A percentile compares a stretch with the other conserved stretches of the same genome.
These are phyloP conservation scores for Brevimyrus niger DNA, from an alignment of 2,113 vertebrate species.

Conservation along the genomic window DNA sequence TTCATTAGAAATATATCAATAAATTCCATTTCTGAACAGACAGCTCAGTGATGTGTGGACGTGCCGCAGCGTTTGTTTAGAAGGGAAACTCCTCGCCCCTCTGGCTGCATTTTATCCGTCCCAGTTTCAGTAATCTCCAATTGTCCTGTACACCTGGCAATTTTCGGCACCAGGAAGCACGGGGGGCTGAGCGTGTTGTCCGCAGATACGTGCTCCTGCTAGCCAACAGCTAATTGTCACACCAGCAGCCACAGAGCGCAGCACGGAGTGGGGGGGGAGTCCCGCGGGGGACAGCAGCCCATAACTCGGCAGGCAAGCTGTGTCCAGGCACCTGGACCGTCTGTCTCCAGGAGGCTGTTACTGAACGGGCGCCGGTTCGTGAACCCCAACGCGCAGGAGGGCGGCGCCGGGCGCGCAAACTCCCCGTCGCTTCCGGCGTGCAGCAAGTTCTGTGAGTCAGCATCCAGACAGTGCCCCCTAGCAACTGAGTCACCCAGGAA, in stretches of 20 bases:
- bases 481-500: not conserved
- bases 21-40: not conserved
- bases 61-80: not conserved
- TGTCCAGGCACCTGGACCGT: not conserved
- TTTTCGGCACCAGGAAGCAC: slow-evolving; percentile 3
- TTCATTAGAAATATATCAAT: not conserved
- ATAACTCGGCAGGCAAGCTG: not conserved
- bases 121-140: not conserved
- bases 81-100: not conserved
- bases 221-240: not conserved
- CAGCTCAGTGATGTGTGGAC: not conserved
- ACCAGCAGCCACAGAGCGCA: not conserved
- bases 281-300: not conserved
- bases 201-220: not conserved
- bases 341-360: not conserved
- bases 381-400: not conserved
- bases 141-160: slow-evolving; percentile 1
- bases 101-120: not conserved
- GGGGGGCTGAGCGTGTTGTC: not conserved
- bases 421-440: not conserved
- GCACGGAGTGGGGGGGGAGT: not conserved
- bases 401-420: not conserved
- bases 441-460: not conserved
- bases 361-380: not conserved
- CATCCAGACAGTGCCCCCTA: not conserved